A percentile compares a stretch with the other conserved stretches of the same genome.
phyloP scores from a whole-genome alignment of 1,140 invertebrate genomes.

The Drosophila ficusphila region DNA sequence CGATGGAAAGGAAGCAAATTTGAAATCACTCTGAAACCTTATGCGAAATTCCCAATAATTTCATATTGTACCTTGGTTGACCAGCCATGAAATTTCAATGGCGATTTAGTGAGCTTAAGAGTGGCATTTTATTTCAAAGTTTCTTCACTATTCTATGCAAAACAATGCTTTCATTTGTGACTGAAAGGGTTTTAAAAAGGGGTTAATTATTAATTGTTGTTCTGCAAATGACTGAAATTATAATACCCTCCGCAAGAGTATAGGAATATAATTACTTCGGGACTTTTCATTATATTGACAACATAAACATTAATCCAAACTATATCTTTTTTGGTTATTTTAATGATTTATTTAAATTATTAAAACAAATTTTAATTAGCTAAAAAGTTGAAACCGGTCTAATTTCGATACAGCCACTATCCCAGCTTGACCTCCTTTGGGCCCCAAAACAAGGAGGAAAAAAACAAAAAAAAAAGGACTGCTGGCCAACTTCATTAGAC shows the following conservation, averaged over 20 bases:
- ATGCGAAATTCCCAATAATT: neutral
- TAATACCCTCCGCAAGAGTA: too few species aligned
- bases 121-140: neutral
- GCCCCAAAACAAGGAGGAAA: neutral
- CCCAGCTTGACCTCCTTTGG: neutral
- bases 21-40: neutral
- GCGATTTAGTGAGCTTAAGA: neutral
- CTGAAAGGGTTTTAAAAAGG: too few species aligned
- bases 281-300: too few species aligned
- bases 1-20: neutral
- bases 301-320: too few species aligned
- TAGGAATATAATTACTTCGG: too few species aligned
- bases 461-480: neutral
- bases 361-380: neutral
- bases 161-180: too few species aligned
- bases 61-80: too few species aligned
- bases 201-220: too few species aligned
- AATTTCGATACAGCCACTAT: constrained; percentile 22
- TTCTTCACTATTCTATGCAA: too few species aligned
- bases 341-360: too few species aligned
- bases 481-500: constrained; percentile 22
- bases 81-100: neutral
- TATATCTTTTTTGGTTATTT: too few species aligned
- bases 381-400: neutral
- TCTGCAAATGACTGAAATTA: too few species aligned